These are phyloP conservation scores for Danionella dracula DNA, from an alignment of 2,797 vertebrate species.

Conservation along the genomic window DNA sequence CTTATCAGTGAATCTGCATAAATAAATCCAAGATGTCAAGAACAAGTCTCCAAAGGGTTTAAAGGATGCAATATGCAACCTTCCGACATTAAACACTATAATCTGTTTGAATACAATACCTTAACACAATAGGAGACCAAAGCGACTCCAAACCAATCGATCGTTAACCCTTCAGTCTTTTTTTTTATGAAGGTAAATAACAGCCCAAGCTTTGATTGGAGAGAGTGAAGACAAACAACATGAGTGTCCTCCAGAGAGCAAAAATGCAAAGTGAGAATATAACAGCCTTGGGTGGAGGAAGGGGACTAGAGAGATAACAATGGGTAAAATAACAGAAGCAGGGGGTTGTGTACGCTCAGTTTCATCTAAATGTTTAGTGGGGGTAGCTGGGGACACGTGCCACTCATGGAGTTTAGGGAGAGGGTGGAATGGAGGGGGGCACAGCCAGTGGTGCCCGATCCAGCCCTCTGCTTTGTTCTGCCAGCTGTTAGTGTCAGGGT, in stretches of 20 bases:
- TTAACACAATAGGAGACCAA: conserved; percentile 22
- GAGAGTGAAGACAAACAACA: conserved; percentile 44
- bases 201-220: background rate
- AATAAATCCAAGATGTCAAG: too few relatives aligned
- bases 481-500: conserved; percentile 48
- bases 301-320: conserved; percentile 46
- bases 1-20: too few relatives aligned
- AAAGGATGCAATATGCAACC: too few relatives aligned
- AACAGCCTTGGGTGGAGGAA: conserved; percentile 47
- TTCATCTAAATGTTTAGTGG: conserved; percentile 27
- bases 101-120: conserved; percentile 17
- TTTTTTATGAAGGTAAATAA: conserved; percentile 40
- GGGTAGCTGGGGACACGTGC: conserved; percentile 46
- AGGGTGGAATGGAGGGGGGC: background rate
- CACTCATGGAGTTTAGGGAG: conserved; percentile 21
- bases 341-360: conserved; percentile 23
- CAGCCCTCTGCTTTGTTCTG: conserved; percentile 44
- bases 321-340: conserved; percentile 34
- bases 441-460: conserved; percentile 20
- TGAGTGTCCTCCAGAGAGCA: conserved; percentile 38
- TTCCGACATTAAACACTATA: too few relatives aligned
- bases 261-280: conserved; percentile 55
- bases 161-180: conserved; percentile 38
- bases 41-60: too few relatives aligned
- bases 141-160: conserved; percentile 40